These are phyloP conservation scores for Macrosteles quadrilineatus DNA, from an alignment of 1,140 invertebrate species.

Conservation along the genomic window DNA sequence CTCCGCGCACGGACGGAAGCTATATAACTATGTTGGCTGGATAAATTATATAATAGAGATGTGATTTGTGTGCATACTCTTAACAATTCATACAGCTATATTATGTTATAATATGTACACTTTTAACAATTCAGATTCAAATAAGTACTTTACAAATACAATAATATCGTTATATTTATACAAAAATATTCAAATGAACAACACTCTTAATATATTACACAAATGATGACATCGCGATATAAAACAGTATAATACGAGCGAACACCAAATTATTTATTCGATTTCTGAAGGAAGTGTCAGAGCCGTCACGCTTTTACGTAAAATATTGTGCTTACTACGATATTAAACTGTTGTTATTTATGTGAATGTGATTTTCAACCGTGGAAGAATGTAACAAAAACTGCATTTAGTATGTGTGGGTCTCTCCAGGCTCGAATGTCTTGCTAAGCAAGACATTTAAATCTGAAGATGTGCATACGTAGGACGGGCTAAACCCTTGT, in stretches of 20 bases:
- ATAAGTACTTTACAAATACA: constrained; percentile 7
- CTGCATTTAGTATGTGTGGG: background rate
- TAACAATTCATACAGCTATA: background rate
- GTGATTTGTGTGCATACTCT: background rate
- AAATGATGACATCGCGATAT: background rate
- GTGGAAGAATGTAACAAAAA: background rate
- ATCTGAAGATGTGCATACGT: too few species aligned
- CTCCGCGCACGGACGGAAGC: background rate
- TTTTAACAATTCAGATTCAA: background rate
- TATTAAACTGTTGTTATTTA: background rate
- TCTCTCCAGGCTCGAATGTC: too few species aligned
- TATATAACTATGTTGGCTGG: background rate
- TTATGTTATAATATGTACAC: background rate
- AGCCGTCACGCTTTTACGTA: background rate
- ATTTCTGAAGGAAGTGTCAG: background rate
- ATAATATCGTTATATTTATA: constrained; percentile 3
- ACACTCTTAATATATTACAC: constrained; percentile 2
- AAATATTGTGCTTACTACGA: background rate
- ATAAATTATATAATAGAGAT: background rate
- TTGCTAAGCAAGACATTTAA: too few species aligned
- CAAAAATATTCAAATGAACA: constrained; percentile 11
- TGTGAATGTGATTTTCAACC: background rate
- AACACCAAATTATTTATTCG: background rate
- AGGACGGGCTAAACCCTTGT: too few species aligned
- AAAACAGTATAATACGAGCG: background rate